Percentiles rank a stretch among this genome's conserved stretches.
phyloP scores from a whole-genome alignment of 2,113 vertebrate species.

The Cinclus cinclus region DNA sequence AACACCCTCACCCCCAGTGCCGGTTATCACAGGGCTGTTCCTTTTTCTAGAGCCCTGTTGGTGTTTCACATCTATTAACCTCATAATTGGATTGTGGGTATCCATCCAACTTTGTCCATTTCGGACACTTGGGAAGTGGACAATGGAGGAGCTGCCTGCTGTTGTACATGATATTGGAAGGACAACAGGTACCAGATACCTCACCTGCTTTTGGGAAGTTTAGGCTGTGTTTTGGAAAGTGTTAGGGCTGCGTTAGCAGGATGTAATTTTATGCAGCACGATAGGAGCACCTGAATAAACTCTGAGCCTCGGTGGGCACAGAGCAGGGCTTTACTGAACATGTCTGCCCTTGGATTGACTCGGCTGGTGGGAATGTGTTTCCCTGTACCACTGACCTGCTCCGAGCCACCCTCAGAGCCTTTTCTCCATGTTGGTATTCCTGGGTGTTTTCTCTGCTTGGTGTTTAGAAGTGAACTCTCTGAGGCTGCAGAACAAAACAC shows the following conservation, averaged over 20 bases:
- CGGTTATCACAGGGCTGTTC: not conserved
- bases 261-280: not conserved
- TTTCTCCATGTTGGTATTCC: not conserved
- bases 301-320: not conserved
- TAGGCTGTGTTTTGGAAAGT: not conserved
- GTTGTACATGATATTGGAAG: not conserved
- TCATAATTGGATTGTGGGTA: not conserved
- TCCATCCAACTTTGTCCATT: not conserved
- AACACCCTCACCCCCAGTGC: accelerated
- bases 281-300: accelerated
- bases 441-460: not conserved
- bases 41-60: not conserved
- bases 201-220: not conserved
- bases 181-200: not conserved
- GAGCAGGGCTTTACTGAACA: not conserved
- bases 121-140: accelerated
- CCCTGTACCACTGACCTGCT: not conserved
- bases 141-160: not conserved
- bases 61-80: not conserved
- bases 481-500: not conserved
- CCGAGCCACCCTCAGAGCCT: not conserved
- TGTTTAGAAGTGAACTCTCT: not conserved
- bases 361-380: not conserved
- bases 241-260: not conserved
- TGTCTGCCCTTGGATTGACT: not conserved